Conservation (phyloP, 2,888 invertebrate genomes). For the Nasonia oneida region DNA sequence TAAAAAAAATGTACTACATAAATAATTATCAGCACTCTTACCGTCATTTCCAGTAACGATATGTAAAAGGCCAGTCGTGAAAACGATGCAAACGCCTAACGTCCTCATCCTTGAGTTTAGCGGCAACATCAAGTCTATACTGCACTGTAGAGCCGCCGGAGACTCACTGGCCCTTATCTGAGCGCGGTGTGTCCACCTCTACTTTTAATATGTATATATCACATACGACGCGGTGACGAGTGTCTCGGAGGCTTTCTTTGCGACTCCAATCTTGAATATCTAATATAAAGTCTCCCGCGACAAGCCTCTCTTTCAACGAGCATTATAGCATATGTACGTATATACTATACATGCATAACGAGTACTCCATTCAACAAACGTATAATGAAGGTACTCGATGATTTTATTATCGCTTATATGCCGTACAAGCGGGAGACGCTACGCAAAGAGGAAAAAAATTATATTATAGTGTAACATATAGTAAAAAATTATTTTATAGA, state of each 20-base stretch:
- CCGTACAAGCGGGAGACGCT: background rate
- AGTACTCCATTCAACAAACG: background rate
- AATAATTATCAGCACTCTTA: background rate
- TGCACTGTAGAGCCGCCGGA: background rate
- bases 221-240: background rate
- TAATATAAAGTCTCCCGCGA: slow-evolving; percentile 8
- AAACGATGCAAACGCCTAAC: background rate
- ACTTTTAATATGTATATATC: background rate
- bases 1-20: too few relatives aligned
- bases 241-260: background rate
- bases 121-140: background rate
- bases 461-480: too few relatives aligned
- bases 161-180: background rate
- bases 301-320: slow-evolving; percentile 9
- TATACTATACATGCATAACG: background rate
- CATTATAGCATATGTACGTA: background rate
- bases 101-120: background rate
- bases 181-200: background rate
- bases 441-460: background rate
- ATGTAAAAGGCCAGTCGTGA: background rate
- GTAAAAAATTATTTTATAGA: too few relatives aligned
- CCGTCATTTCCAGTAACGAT: background rate
- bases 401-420: background rate
- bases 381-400: background rate
- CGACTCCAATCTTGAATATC: slow-evolving; percentile 21